Evolutionary conservation across 2,888 invertebrate genomes (phyloP).

Genomic region (Ferrisia virgata): DNA sequence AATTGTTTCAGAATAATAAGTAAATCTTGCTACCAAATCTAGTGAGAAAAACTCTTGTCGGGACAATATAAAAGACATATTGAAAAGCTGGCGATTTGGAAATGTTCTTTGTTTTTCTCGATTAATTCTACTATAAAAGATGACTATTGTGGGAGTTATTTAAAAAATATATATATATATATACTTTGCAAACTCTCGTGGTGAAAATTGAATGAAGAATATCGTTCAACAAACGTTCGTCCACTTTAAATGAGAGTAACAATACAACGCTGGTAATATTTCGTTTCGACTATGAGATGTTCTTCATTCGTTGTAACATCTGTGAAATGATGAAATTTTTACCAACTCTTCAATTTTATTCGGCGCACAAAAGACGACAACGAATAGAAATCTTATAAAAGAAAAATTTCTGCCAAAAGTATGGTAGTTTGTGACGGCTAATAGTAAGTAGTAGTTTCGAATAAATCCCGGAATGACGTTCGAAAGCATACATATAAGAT

Average conservation of each 20-base stretch:
- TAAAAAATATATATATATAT: too few relatives aligned
- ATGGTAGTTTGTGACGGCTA: constrained; percentile 16
- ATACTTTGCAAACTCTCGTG: not conserved
- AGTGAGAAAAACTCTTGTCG: too few relatives aligned
- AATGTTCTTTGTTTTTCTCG: not conserved
- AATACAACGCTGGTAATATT: not conserved
- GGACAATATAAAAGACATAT: not conserved
- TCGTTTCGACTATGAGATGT: constrained; percentile 3
- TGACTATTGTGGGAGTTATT: not conserved
- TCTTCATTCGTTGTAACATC: constrained; percentile 7
- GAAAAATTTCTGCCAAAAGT: not conserved
- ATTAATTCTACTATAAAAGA: not conserved
- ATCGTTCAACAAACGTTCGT: not conserved
- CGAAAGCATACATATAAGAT: not conserved
- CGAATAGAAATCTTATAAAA: not conserved
- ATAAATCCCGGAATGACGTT: not conserved
- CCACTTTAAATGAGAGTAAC: not conserved
- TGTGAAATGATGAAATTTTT: constrained; percentile 12
- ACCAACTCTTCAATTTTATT: constrained; percentile 24
- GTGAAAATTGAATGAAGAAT: not conserved
- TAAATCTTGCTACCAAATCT: too few relatives aligned
- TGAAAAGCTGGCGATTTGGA: too few relatives aligned
- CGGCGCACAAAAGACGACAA: not conserved
- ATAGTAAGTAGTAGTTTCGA: not conserved
- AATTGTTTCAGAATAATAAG: too few relatives aligned